phyloP scores from a whole-genome alignment of 2,888 invertebrate species.

The Sialis lutaria region DNA sequence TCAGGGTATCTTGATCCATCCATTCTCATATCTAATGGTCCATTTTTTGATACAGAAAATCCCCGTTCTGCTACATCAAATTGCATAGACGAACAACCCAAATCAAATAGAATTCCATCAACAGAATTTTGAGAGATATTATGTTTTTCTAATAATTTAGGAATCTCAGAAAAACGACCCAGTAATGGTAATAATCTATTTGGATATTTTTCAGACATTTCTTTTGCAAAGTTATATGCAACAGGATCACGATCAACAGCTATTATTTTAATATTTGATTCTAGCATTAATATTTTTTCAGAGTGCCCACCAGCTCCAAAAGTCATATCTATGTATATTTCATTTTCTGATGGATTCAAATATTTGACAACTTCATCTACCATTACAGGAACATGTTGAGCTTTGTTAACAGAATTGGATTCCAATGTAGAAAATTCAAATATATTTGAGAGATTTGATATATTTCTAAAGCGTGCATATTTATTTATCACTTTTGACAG shows the following conservation, averaged over 20 bases:
- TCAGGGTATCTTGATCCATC: slow-evolving; percentile 53
- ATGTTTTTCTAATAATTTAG: slow-evolving; percentile 38
- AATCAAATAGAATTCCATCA: slow-evolving; percentile 82
- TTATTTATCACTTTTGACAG: background rate
- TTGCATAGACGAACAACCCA: slow-evolving; percentile 94
- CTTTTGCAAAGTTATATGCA: slow-evolving; percentile 49
- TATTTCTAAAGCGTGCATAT: background rate
- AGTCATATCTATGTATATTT: slow-evolving; percentile 80
- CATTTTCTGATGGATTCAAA: slow-evolving; percentile 41
- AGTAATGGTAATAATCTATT: slow-evolving; percentile 59
- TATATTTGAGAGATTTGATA: background rate
- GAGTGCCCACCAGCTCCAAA: slow-evolving; percentile 92
- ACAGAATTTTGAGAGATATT: slow-evolving; percentile 46
- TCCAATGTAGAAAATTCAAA: background rate
- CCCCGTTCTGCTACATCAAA: slow-evolving; percentile 68
- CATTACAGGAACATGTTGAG: slow-evolving; percentile 59
- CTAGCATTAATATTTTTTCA: slow-evolving; percentile 46
- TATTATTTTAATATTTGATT: slow-evolving; percentile 47
- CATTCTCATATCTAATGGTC: slow-evolving; percentile 93
- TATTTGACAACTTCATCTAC: slow-evolving; percentile 48
- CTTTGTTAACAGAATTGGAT: background rate
- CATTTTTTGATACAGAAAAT: slow-evolving; percentile 70
- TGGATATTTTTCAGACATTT: slow-evolving; percentile 47
- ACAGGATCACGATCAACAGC: slow-evolving; percentile 79
- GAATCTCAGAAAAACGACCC: slow-evolving; percentile 79